Evolutionary conservation across 2,797 vertebrate species (phyloP).

Genomic region (Monodelphis domestica): DNA sequence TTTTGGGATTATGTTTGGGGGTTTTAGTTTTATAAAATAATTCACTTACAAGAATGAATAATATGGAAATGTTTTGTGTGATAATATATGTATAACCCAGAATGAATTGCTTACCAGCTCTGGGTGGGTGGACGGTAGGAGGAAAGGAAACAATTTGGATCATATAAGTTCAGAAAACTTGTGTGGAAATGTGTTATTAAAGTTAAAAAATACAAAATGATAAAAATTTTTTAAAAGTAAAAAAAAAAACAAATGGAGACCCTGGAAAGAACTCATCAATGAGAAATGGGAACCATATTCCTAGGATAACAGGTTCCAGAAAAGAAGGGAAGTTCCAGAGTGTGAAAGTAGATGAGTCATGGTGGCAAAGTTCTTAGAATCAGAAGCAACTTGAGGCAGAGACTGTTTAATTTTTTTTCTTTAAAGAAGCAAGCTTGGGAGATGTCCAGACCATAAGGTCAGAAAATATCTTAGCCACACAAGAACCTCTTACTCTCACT

Average conservation of each 20-base stretch:
- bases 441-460: background rate
- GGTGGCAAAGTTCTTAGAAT: background rate
- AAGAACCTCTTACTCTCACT: background rate
- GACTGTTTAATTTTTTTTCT: background rate
- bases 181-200: no score
- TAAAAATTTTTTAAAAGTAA: no score
- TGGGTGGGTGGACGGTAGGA: no score
- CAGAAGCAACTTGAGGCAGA: background rate
- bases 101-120: no score
- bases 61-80: no score
- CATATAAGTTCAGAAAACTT: no score
- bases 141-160: no score
- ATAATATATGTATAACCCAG: no score
- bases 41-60: no score
- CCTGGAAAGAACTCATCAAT: background rate
- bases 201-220: no score
- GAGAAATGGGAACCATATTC: background rate
- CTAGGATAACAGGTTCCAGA: background rate
- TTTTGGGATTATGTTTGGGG: no score
- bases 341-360: background rate
- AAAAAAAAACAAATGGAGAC: background rate
- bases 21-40: no score
- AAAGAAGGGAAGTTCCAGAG: background rate
- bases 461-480: background rate
- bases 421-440: background rate